phyloP scores from a whole-genome alignment of 2,113 vertebrate species.

The Engystomops pustulosus region DNA sequence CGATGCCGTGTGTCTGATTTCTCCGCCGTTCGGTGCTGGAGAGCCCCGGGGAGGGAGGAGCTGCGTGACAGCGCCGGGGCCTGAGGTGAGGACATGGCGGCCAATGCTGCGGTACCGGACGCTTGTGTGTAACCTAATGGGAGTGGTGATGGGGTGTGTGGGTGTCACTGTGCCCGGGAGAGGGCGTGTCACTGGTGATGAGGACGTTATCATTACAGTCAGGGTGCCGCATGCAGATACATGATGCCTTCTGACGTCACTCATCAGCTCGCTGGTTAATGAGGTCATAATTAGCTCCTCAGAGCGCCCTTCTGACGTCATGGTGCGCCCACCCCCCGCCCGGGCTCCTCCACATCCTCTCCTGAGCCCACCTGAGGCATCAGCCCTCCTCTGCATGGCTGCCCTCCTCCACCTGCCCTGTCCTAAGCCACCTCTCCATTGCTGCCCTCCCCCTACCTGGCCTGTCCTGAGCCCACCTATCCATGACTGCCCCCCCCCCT shows the following conservation, averaged over 20 bases:
- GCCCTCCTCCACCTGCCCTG: not conserved
- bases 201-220: not conserved
- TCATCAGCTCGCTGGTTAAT: not conserved
- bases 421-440: not conserved
- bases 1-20: slow-evolving; percentile 27
- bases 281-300: not conserved
- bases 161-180: not conserved
- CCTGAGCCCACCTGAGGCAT: not conserved
- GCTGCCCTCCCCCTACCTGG: too few species aligned
- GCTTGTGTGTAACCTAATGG: not conserved
- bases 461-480: not conserved
- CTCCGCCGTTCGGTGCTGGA: slow-evolving; percentile 33
- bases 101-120: not conserved
- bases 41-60: slow-evolving; percentile 57
- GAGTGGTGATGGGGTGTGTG: not conserved
- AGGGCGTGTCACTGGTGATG: not conserved
- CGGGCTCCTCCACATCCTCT: not conserved
- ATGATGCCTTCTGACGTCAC: not conserved
- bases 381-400: not conserved
- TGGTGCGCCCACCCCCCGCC: not conserved
- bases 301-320: not conserved
- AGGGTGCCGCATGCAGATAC: not conserved
- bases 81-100: not conserved
- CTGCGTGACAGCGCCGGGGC: slow-evolving; percentile 24
- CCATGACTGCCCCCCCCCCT: too few species aligned